Evolutionary conservation across 2,113 vertebrate species (phyloP), one percentile per base, ranked within the genome.

Genomic region (Microcebus jonahi): DNA sequence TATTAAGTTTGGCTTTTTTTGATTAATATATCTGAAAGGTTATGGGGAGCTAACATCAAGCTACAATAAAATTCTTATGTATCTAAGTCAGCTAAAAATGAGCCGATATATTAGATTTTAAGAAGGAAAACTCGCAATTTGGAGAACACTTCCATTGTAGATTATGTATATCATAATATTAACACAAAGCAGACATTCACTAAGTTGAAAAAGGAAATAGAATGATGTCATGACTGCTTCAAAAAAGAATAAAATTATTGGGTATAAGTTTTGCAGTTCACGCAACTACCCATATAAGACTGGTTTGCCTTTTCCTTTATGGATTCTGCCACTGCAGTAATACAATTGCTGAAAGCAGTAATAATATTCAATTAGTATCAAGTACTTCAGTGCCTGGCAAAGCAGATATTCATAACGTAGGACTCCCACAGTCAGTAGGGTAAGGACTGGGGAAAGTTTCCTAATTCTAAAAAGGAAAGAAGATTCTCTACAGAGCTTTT

Each of bases 11-110:
- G 63, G 59, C 75, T 91, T 86, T 90, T 57, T 97, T 63, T 92
- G 68, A 95, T 96, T 95, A 92, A 95, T 81, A 42, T 70, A 82
- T 67, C 55, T 68, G 48, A 95, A 94, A 97, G 96, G 77, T 83
- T 88, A 92, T 15, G 84, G 45, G 67, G 68, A 65, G 50, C 94
- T 79, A 85, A 88, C 20, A 89, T 88, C 63, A 67, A 94, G 17
- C 79, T 42, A 83, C 12, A 59, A 7, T 88, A 84, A 95, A 95
- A 96, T 25, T 20, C 57, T 89, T 42, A 89, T 13, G 31, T 39
- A 75, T 84, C 75, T 87, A 87, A 89, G 53, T 50, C 25, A 6
- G 29, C 68, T 96, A 71, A 83, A 93, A 95, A 79, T 50, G 61
- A 92, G 76, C 50, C 65, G 67, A 29, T 27, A 55, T 20, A 55